These are phyloP conservation scores for Platyrinchus mystaceus DNA, from an alignment of 2,797 vertebrate genomes.

Conservation along the genomic window DNA sequence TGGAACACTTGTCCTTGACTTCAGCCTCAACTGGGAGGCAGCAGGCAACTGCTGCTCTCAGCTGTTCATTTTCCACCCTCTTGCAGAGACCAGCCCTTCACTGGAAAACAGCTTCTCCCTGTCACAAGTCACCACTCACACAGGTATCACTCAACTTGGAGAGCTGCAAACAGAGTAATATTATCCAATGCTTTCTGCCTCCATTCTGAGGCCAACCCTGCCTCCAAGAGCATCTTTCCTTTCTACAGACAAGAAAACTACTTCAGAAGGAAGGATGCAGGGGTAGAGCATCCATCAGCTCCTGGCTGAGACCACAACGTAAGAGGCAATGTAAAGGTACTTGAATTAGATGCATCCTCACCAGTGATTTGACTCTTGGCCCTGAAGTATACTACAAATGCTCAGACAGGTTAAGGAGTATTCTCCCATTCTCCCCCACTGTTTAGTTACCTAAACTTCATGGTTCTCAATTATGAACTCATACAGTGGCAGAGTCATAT, in stretches of 20 bases:
- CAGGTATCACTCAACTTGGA: neutral
- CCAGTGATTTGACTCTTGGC: neutral
- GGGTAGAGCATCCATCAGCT: accelerated
- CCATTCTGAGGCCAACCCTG: neutral
- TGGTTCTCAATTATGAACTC: neutral
- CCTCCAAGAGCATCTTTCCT: neutral
- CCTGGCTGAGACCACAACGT: neutral
- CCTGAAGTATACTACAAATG: neutral
- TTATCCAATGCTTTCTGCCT: neutral
- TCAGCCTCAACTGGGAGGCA: neutral
- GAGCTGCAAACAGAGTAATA: neutral
- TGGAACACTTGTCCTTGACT: neutral
- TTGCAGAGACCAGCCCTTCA: neutral
- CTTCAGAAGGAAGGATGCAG: neutral
- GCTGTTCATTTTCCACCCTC: neutral
- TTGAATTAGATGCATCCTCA: neutral
- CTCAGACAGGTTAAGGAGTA: neutral
- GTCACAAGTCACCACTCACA: neutral
- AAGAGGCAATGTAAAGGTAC: neutral
- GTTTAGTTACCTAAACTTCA: neutral
- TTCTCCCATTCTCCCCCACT: neutral
- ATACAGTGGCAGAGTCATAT: neutral
- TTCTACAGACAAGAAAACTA: neutral
- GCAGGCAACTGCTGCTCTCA: neutral
- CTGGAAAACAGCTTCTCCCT: neutral